phyloP scores from a whole-genome alignment of 2,888 invertebrate genomes.

The Troides aeacus region DNA sequence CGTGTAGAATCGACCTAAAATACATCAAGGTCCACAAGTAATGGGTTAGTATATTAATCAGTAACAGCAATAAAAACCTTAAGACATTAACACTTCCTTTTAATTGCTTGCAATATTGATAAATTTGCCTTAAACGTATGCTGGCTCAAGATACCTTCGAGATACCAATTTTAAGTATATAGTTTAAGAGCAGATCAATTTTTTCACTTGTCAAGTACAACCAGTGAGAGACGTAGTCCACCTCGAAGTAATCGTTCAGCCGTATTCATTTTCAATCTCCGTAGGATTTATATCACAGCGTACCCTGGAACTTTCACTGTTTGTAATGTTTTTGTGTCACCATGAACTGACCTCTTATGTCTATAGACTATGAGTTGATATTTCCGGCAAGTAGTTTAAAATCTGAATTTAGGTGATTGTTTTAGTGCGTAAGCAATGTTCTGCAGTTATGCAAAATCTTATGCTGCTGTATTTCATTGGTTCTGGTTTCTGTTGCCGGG shows the following conservation, averaged over 20 bases:
- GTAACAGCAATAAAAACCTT: slow-evolving; percentile 12
- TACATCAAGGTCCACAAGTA: slow-evolving; percentile 15
- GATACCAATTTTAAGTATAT: slow-evolving; percentile 11
- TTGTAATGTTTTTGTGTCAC: slow-evolving; percentile 19
- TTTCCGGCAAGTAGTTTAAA: slow-evolving; percentile 9
- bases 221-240: slow-evolving; percentile 34
- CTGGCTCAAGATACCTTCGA: slow-evolving; percentile 23
- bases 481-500: too few species aligned
- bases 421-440: too few species aligned
- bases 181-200: slow-evolving; percentile 18
- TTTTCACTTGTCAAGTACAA: slow-evolving; percentile 42
- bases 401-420: too few species aligned
- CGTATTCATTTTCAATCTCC: slow-evolving; percentile 23
- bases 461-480: too few species aligned
- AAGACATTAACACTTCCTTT: slow-evolving; percentile 18
- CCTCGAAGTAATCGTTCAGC: slow-evolving; percentile 17
- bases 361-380: slow-evolving; percentile 13
- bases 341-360: slow-evolving; percentile 19
- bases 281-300: slow-evolving; percentile 22
- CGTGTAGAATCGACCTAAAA: slow-evolving; percentile 12
- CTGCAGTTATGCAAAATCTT: too few species aligned
- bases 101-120: slow-evolving; percentile 22
- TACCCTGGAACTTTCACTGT: slow-evolving; percentile 23
- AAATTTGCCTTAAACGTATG: slow-evolving; percentile 24
- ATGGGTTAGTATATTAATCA: slow-evolving; percentile 17